Base-by-base conservation (phyloP, 1,140 invertebrate genomes). In the Platorchestia sp. region DNA sequence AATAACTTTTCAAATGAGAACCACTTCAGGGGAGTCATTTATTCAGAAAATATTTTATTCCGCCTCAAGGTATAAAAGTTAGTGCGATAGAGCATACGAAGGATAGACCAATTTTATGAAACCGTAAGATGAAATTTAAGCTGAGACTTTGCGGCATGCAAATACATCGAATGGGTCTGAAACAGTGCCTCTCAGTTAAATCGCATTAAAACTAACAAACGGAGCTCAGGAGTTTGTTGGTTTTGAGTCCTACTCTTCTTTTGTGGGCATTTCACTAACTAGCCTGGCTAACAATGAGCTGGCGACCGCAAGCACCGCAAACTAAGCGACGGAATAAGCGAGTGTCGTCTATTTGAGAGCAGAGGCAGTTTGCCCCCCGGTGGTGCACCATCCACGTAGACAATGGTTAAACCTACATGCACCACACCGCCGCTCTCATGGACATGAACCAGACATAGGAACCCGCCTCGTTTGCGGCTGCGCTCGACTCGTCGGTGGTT, bases 261-360 rank as follows among this genome's bases (percentile, higher is more conserved):
- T 89, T 89, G 87, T 89, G 87, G 36, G 87, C 87, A 89, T 89
- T 89, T 89, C 87, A 42, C 87, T 89, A 43, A 89, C 87, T 89
- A 44, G 87, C 87, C 87, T 19, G 87, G 27, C 27, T 89, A 89
- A 89, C 87, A 89, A 89, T 89, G 87, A 89, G 87, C n/a, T 41
- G n/a, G 87, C 43, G 87, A 89, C 87, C 87, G 87, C 87, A 89
- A 36, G 41, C 43, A 44, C n/a, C 87, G n/a, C 87, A 41, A 89
- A 42, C 87, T 89, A 44, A 89, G 87, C 87, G 43, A 42, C n/a
- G 87, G 43, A 89, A 89, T 89, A 89, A 41, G 43, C 16, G 41
- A 89, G 27, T 36, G 14, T 89, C 87, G 5, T 42, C 87, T 89
- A 89, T 89, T 89, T 89, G 87, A 89, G 87, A 89, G 87, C 87